A percentile compares a stretch with the other conserved stretches of the same genome.
Conservation (phyloP, 2,888 invertebrate species). For the Drosophila paramelanica region DNA sequence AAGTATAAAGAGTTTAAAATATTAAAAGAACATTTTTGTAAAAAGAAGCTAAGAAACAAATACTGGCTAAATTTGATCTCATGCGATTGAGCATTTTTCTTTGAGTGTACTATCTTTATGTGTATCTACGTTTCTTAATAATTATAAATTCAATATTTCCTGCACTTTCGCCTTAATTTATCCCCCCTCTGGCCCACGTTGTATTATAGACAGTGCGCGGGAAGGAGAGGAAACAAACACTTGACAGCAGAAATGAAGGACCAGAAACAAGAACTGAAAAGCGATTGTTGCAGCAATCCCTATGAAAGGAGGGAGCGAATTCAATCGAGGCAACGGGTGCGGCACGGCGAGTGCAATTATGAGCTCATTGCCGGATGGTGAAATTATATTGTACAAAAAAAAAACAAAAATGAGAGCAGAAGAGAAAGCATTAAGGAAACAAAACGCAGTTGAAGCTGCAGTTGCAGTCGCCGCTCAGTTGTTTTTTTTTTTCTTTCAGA, state of each 20-base stretch:
- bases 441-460: conserved; percentile 5
- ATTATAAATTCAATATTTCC: conserved; percentile 75
- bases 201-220: background rate
- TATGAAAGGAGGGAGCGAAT: background rate
- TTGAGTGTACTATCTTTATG: background rate
- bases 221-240: conserved; percentile 63
- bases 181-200: conserved; percentile 3
- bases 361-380: conserved; percentile 67
- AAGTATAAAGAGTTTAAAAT: no score
- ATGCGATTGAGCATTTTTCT: no score
- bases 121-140: conserved; percentile 48
- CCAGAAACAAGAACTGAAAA: conserved; percentile 30
- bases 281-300: conserved; percentile 31
- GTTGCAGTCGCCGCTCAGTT: no score
- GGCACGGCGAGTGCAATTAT: conserved; percentile 45
- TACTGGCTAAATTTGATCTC: no score
- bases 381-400: conserved; percentile 60
- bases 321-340: background rate
- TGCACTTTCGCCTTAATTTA: conserved; percentile 30
- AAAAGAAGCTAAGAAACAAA: no score
- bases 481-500: conserved; percentile 1
- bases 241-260: conserved; percentile 62
- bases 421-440: conserved; percentile 72
- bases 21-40: no score
- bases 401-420: conserved; percentile 71